Conservation (phyloP, 2,888 invertebrate genomes). For the Papilio elwesi region DNA sequence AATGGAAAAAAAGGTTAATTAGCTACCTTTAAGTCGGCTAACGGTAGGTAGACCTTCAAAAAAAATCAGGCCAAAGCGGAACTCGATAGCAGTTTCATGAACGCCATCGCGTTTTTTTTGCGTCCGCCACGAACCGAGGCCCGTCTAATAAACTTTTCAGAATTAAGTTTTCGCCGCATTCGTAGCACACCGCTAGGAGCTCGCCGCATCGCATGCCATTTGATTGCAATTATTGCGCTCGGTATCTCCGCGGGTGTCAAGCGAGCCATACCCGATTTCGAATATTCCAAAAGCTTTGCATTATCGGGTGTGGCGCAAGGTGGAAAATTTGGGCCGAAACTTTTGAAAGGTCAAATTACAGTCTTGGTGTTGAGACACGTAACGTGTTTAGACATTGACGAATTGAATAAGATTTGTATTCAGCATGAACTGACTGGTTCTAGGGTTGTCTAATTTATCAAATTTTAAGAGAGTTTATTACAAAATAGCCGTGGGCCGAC, state of each 20-base stretch:
- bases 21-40: conserved; percentile 35
- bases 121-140: conserved; percentile 43
- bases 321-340: conserved; percentile 33
- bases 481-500: too few species aligned
- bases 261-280: conserved; percentile 43
- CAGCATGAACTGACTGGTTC: not conserved
- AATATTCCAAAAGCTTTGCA: conserved; percentile 39
- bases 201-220: conserved; percentile 58
- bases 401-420: conserved; percentile 11
- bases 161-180: conserved; percentile 51
- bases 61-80: conserved; percentile 49
- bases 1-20: conserved; percentile 32
- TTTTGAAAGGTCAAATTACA: conserved; percentile 33
- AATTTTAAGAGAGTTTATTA: not conserved
- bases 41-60: conserved; percentile 43
- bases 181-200: conserved; percentile 46
- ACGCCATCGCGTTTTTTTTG: conserved; percentile 47
- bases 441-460: not conserved
- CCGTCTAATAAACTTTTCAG: conserved; percentile 55
- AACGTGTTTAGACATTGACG: conserved; percentile 27
- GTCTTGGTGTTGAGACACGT: conserved; percentile 11
- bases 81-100: conserved; percentile 50
- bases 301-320: conserved; percentile 32
- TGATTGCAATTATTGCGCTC: conserved; percentile 64
- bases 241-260: conserved; percentile 55